Evolutionary conservation across 2,888 invertebrate species (phyloP).

Genomic region (Chloromyia formosa): DNA sequence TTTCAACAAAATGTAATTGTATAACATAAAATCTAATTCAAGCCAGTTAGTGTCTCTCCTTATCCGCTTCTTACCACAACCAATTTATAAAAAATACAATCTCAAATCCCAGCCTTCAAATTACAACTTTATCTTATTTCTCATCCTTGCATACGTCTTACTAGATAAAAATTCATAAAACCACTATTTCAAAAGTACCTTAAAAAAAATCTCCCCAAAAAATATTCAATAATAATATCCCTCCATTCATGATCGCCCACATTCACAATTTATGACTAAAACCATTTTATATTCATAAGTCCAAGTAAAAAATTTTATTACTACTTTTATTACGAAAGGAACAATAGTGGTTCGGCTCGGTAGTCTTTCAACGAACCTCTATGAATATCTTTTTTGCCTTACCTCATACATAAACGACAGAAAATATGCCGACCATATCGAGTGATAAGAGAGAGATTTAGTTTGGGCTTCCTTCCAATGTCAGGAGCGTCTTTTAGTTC

Average conservation of each 20-base stretch:
- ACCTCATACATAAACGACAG: background rate
- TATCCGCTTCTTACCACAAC: too few relatives aligned
- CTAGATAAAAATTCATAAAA: background rate
- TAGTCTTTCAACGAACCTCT: too few relatives aligned
- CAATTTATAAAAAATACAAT: too few relatives aligned
- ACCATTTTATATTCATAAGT: constrained; percentile 8
- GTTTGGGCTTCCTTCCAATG: background rate
- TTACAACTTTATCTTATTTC: too few relatives aligned
- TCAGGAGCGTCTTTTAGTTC: background rate
- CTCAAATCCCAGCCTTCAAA: too few relatives aligned
- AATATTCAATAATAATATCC: background rate
- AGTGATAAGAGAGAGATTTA: background rate
- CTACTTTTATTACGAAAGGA: background rate
- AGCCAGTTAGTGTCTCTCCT: too few relatives aligned
- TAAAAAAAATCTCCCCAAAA: background rate
- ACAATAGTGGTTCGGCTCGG: too few relatives aligned
- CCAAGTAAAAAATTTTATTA: constrained; percentile 11
- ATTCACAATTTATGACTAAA: background rate
- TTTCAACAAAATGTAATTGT: too few relatives aligned
- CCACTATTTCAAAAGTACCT: background rate
- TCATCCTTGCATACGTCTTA: too few relatives aligned
- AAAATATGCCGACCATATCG: background rate
- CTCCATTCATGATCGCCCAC: background rate
- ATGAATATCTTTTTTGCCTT: background rate
- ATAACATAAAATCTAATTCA: too few relatives aligned